Percentiles rank a stretch among this genome's conserved stretches.
Evolutionary conservation across 2,797 vertebrate genomes (phyloP).

Genomic region (Takifugu rubripes): DNA sequence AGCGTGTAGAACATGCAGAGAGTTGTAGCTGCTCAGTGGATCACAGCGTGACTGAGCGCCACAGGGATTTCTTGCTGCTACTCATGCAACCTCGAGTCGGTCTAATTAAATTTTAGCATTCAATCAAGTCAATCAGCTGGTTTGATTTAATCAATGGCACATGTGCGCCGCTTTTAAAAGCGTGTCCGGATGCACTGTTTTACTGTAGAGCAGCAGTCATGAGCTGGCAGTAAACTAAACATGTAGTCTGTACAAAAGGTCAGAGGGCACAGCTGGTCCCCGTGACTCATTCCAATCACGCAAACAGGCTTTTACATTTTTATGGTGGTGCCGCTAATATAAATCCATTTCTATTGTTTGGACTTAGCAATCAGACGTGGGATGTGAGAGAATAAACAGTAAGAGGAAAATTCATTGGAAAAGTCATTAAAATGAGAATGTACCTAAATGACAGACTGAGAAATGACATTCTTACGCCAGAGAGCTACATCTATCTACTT

Average conservation of each 20-base stretch:
- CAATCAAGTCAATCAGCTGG: background rate
- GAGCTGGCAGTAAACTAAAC: background rate
- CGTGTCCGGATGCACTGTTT: background rate
- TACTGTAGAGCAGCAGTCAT: background rate
- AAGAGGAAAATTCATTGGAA: background rate
- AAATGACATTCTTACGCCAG: background rate
- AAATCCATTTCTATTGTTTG: slow-evolving; percentile 1
- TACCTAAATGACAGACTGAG: background rate
- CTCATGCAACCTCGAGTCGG: background rate
- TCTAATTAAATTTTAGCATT: background rate
- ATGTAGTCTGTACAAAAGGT: slow-evolving; percentile 6
- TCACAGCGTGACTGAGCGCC: background rate
- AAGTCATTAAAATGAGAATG: background rate
- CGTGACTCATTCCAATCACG: background rate
- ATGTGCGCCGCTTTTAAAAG: background rate
- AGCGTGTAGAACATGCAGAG: slow-evolving; percentile 28
- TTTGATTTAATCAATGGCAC: background rate
- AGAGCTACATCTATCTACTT: background rate
- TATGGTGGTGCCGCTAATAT: background rate
- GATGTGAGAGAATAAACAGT: background rate
- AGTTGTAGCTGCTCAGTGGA: slow-evolving; percentile 13
- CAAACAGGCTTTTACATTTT: background rate
- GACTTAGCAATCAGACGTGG: background rate
- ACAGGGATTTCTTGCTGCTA: background rate
- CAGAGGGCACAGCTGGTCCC: background rate